Base-by-base conservation (phyloP, 2,888 invertebrate species). In the Epistrophe eligans region DNA sequence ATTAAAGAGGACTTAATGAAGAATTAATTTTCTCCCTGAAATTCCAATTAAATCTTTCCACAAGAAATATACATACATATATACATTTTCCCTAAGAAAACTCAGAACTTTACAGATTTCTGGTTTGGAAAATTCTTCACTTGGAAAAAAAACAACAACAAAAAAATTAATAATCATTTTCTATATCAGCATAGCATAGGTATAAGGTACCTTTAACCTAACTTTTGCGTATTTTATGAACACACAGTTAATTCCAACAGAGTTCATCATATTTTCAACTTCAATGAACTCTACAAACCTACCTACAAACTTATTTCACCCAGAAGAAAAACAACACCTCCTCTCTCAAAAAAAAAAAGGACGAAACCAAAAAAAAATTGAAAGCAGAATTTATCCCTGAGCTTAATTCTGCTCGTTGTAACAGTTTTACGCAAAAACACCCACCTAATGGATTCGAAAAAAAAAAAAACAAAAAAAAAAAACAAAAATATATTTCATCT, bases 251-350 rank as follows among this genome's bases (percentile, higher is more conserved):
- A 73, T 66, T 73, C 50, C 32, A 48, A 11, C 57, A 58, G 66
- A 73, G 66, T 50, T 73, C 73, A 32, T 73, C 64, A 79, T 79
- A 79, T 73, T 79, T 79, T 79, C 79, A 38, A 73, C 66, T 64
- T 45, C 48, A 66, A 66, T 50, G 50, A 66, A 73, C 40, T 13
- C 40, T 11, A 72, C 24, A 60, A 24, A 24, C 24, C 24, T 24
- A 24, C 3, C 24, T 24, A 71, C 24, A 40, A 79, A 45, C 43
- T 38, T 45, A 52, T 43, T 64, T 15, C 45, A 43, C 32, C 13
- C 58, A 38, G 38, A 38, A 58, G 10, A 38, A 60, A 38, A 60
- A 60, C 13, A 38, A 60, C 10, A 13, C 17, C 35, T 17, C n/a
- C 7, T 57, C 67, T 57, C 38, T 35, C 35, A 35, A 35, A 35